These are phyloP conservation scores for Stigmatopora nigra DNA, from an alignment of 2,113 vertebrate genomes.

Conservation along the genomic window DNA sequence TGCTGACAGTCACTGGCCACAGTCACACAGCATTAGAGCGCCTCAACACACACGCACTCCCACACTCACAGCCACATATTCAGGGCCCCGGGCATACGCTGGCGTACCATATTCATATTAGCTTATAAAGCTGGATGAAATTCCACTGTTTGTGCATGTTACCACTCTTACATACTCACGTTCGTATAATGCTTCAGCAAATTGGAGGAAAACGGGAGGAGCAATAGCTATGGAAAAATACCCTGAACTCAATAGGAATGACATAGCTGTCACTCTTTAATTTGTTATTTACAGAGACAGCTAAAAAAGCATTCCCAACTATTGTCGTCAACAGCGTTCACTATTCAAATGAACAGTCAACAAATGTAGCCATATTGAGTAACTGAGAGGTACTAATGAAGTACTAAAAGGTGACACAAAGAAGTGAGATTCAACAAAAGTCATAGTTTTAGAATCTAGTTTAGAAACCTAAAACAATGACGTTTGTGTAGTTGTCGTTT, in stretches of 20 bases:
- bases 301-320: too few species aligned
- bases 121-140: slow-evolving; percentile 51
- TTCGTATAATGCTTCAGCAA: slow-evolving; percentile 17
- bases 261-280: not conserved
- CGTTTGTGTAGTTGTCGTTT: too few species aligned
- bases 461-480: too few species aligned
- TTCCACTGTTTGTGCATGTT: slow-evolving; percentile 33
- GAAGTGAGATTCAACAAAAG: too few species aligned
- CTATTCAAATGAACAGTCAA: too few species aligned
- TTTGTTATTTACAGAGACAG: too few species aligned
- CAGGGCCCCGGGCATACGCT: slow-evolving; percentile 48
- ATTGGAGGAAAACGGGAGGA: slow-evolving; percentile 16
- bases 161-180: not conserved
- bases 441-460: too few species aligned
- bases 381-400: too few species aligned
- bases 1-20: slow-evolving; percentile 68
- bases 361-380: too few species aligned
- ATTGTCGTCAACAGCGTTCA: too few species aligned
- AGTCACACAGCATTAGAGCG: slow-evolving; percentile 67
- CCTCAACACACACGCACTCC: slow-evolving; percentile 52
- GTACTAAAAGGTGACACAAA: too few species aligned
- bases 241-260: not conserved
- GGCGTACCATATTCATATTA: slow-evolving; percentile 58
- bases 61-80: slow-evolving; percentile 34
- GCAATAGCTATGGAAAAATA: not conserved